Evolutionary conservation across 2,888 invertebrate genomes (phyloP).

Genomic region (Cyrtodaria siliqua): DNA sequence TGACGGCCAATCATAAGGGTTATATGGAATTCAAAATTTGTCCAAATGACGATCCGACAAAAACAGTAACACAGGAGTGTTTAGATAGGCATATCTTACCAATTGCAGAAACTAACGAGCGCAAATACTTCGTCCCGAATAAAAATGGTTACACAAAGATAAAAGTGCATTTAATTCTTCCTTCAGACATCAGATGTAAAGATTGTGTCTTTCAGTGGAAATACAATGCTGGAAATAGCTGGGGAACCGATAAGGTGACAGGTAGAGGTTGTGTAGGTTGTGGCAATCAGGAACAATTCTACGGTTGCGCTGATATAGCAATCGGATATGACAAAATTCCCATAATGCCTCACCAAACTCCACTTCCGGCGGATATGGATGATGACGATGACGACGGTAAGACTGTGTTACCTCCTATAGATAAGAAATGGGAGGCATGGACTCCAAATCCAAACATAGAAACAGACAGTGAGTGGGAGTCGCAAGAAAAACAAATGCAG

Average conservation of each 20-base stretch:
- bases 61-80: conserved; percentile 80
- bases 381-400: conserved; percentile 33
- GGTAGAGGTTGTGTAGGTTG: conserved; percentile 75
- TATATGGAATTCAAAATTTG: conserved; percentile 84
- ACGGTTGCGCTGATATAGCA: conserved; percentile 80
- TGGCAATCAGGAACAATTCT: conserved; percentile 81
- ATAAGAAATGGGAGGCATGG: conserved; percentile 29
- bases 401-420: conserved; percentile 2
- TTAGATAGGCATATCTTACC: conserved; percentile 72
- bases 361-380: conserved; percentile 56
- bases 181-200: conserved; percentile 67
- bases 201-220: conserved; percentile 81
- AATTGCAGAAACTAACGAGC: conserved; percentile 56
- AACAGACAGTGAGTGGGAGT: conserved; percentile 24
- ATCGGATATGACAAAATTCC: conserved; percentile 74
- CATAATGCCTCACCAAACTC: conserved; percentile 49
- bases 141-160: conserved; percentile 63
- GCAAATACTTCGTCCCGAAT: conserved; percentile 63
- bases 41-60: conserved; percentile 72
- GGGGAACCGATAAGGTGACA: conserved; percentile 71
- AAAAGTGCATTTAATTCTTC: conserved; percentile 69
- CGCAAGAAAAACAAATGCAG: conserved; percentile 34
- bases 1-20: conserved; percentile 85
- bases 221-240: conserved; percentile 80
- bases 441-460: neutral